Evolutionary conservation across 2,797 vertebrate genomes (phyloP), one percentile per base, ranked within the genome.

Genomic region (Acanthopagrus latus): DNA sequence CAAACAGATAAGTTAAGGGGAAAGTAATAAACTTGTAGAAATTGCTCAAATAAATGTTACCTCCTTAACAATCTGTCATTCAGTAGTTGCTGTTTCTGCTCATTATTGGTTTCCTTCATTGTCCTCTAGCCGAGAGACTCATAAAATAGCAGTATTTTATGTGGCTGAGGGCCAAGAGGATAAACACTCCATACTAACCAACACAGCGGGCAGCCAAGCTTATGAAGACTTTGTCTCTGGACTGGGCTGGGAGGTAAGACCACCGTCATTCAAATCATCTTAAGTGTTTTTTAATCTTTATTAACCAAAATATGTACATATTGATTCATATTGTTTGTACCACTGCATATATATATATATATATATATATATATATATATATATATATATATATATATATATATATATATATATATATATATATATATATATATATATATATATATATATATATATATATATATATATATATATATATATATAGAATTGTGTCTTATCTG

Each of bases 111-210:
- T 71, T 80, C 27, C 27, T 64, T 66, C 11, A 3, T 69, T 62
- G 48, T 72, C 47, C 69, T 87, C 48, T 77, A 99, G 98, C 91
- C 97, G 98, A 29, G 98, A 99, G 89, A 99, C 98, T 4, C 98
- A 99, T 94, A 99, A 99, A 94, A 99, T 99, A 20, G 98, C 98
- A 3, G 98, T 99, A 68, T 99, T 99, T 94, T 99, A 99, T 71
- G 97, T 99, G 81, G 98, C 98, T 29, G 98, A 99, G 88, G 98
- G 98, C 55, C 98, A 99, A 92, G 98, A 99, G 91, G 98, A 99
- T 93, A 99, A 99, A 89, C 97, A 99, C 94, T 99, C 98, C 81
- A 99, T 99, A 86, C 96, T 99, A 58, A 98, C 97, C 20, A 99
- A 99, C 89, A 98, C 96, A 70, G 95, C 96, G 0, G 98, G 98